Conservation (phyloP, 2,113 vertebrate species). For the Urocolius indicus region DNA sequence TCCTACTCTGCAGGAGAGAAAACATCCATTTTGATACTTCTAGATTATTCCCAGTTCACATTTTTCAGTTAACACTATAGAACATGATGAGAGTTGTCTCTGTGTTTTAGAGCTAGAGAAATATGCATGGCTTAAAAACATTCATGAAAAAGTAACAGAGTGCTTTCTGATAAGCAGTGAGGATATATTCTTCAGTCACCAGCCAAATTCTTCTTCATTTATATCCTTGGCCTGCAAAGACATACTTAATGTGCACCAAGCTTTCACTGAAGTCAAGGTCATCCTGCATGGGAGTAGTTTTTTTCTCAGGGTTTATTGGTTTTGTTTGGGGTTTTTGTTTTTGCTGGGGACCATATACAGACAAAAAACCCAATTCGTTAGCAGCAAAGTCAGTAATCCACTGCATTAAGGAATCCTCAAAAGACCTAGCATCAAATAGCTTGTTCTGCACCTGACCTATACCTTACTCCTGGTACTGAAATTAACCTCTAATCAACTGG, state of each 20-base stretch:
- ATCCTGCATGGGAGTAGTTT: background rate
- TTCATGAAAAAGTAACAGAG: background rate
- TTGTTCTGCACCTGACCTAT: background rate
- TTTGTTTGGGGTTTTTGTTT: background rate
- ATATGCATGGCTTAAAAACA: background rate
- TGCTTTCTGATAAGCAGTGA: background rate
- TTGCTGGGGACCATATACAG: background rate
- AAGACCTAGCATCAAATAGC: background rate
- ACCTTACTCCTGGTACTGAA: background rate
- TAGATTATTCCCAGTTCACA: background rate
- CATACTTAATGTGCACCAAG: background rate
- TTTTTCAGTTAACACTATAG: background rate
- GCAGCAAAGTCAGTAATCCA: background rate
- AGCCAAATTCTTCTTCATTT: background rate
- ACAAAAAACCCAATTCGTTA: background rate
- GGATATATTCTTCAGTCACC: background rate
- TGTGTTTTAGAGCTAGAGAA: background rate
- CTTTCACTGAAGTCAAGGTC: background rate
- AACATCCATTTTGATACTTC: background rate
- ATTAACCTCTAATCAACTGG: background rate
- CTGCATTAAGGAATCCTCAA: background rate
- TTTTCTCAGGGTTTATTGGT: background rate
- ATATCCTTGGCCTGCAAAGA: background rate
- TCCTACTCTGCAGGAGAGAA: background rate
- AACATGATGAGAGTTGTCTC: background rate